phyloP scores from a whole-genome alignment of 2,113 vertebrate species.

The Sula dactylatra region DNA sequence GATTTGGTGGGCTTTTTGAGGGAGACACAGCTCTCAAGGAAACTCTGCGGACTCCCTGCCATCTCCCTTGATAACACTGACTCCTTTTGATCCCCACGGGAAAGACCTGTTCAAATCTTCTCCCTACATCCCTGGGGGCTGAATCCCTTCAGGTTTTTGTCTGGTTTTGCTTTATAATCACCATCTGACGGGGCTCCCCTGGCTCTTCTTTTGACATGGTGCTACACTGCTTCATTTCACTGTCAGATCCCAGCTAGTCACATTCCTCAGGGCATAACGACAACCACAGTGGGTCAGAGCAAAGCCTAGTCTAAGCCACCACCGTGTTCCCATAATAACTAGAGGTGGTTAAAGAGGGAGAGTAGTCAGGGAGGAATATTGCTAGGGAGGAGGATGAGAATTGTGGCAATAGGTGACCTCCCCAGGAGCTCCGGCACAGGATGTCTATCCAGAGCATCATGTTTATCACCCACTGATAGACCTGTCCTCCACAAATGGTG shows the following conservation, averaged over 20 bases:
- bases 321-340: background rate
- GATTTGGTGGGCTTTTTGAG: background rate
- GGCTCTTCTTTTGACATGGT: background rate
- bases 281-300: background rate
- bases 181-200: background rate
- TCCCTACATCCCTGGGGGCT: background rate
- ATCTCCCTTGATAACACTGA: background rate
- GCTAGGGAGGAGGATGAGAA: background rate
- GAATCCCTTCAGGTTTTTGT: background rate
- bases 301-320: background rate
- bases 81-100: background rate
- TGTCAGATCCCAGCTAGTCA: background rate
- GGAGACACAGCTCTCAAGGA: background rate
- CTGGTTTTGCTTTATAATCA: background rate
- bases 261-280: background rate
- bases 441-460: background rate
- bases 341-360: background rate
- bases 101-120: background rate
- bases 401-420: background rate
- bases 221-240: background rate
- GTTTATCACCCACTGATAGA: background rate
- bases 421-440: rapidly evolving
- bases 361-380: background rate
- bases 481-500: rapidly evolving
- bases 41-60: background rate